Evolutionary conservation across 2,888 invertebrate species (phyloP), one percentile per base, ranked within the genome.

Genomic region (Silvanus unidentatus): DNA sequence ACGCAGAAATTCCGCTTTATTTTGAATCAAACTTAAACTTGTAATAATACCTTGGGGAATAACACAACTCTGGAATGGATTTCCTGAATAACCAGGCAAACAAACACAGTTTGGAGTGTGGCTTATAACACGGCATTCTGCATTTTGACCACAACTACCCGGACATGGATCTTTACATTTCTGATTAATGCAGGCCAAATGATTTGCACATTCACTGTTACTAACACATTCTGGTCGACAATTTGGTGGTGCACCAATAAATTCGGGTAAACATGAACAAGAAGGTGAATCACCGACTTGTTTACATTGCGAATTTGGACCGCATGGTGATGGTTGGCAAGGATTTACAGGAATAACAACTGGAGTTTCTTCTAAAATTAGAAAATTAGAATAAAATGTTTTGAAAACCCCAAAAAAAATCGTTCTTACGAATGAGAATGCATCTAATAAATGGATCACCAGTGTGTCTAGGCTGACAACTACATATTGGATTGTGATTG

Each of bases 141-240:
- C 76, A 52, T 76, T 76, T 52, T 69, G 66, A 13, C 78, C 79
- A 56, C 80, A 80, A 32, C 73, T 73, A 15, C 77, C 77, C 2
- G 76, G 73, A 55, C 78, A 77, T 41, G 88, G 86, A 68, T 88
- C 84, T 48, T 74, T 75, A 65, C 88, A 88, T 70, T 83, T 84
- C 59, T 83, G 80, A 62, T 84, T 83, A 13, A 84, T 80, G 64
- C 89, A 88, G 15, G 86, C 83, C 60, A 78, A 79, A 60, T 82
- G 77, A 39, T 77, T 75, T 2, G 80, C 68, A 65, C 87, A 87
- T 61, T 87, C 86, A 8, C 83, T 79, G 61, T 80, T 88, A 52
- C 82, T 78, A 13, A 84, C 75, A 66, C 88, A 88, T 71, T 90
- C 88, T 1, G 89, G 88, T 50, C 78, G 77, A 64, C 90, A 90